Conservation (phyloP, 2,888 invertebrate genomes). For the Scrobipalpa atriplicella region DNA sequence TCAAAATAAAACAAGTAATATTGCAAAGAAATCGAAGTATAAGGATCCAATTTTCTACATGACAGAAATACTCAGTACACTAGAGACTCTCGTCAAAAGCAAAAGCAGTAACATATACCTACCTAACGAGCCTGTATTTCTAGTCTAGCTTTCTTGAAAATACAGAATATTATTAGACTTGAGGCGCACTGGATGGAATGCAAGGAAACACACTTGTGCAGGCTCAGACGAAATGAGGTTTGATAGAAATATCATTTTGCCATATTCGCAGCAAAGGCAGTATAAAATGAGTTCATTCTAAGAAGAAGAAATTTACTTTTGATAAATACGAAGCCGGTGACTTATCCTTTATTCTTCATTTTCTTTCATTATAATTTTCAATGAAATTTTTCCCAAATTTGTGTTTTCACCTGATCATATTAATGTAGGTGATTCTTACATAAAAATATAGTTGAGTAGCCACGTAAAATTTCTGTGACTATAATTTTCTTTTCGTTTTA, state of each 20-base stretch:
- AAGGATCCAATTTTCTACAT: not conserved
- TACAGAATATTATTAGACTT: not conserved
- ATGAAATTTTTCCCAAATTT: too few species aligned
- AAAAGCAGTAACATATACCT: not conserved
- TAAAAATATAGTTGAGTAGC: too few species aligned
- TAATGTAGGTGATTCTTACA: too few species aligned
- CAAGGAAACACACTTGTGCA: not conserved
- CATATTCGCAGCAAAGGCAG: not conserved
- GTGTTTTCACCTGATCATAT: too few species aligned
- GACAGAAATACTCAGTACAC: not conserved
- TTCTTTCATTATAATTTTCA: too few species aligned
- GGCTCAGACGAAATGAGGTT: not conserved
- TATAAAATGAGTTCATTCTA: not conserved
- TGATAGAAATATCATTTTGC: conserved; percentile 5
- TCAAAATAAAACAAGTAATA: too few species aligned
- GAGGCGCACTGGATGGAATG: not conserved
- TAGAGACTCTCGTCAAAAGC: not conserved
- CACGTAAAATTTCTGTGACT: too few species aligned
- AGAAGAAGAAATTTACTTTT: not conserved
- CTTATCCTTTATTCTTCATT: too few species aligned
- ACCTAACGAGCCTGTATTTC: not conserved
- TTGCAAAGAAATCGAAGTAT: not conserved
- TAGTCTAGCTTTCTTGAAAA: not conserved
- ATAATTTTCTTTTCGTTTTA: too few species aligned
- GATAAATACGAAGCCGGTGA: too few species aligned